Conservation (phyloP, 64 coral and sea anemone genomes). For the Anthopleura sola region DNA sequence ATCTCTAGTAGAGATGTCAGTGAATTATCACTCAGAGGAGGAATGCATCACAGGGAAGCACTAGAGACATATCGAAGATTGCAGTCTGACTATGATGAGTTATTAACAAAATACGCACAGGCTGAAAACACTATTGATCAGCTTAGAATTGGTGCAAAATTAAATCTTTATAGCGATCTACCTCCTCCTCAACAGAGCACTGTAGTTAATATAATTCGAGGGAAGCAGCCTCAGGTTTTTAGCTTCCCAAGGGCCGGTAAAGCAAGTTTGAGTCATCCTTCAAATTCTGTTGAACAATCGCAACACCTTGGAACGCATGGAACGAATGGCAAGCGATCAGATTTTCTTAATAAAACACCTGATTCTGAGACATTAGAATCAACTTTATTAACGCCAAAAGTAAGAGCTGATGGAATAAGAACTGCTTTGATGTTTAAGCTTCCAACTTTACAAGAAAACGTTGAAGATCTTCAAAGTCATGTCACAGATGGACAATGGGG, state of each 20-base stretch:
- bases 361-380: not conserved
- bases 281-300: not conserved
- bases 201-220: slow-evolving; percentile 47
- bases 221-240: slow-evolving; percentile 74
- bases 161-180: slow-evolving; percentile 91
- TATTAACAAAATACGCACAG: slow-evolving; percentile 83
- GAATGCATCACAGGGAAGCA: slow-evolving; percentile 45
- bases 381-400: slow-evolving; percentile 52
- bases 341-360: slow-evolving; percentile 17
- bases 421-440: slow-evolving; percentile 71
- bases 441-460: slow-evolving; percentile 72
- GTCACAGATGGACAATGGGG: slow-evolving; percentile 71
- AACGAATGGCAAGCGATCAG: not conserved
- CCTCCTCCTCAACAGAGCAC: slow-evolving; percentile 84
- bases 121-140: slow-evolving; percentile 96
- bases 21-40: slow-evolving; percentile 50
- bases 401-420: slow-evolving; percentile 61
- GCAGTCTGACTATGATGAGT: slow-evolving; percentile 84
- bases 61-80: slow-evolving; percentile 67
- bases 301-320: not conserved
- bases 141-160: slow-evolving; percentile 83
- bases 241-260: slow-evolving; percentile 60
- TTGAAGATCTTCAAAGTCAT: slow-evolving; percentile 70
- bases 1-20: slow-evolving; percentile 61
- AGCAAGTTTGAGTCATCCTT: slow-evolving; percentile 61